Base-by-base conservation (phyloP, 2,888 invertebrate genomes). In the Tipula lateralis region DNA sequence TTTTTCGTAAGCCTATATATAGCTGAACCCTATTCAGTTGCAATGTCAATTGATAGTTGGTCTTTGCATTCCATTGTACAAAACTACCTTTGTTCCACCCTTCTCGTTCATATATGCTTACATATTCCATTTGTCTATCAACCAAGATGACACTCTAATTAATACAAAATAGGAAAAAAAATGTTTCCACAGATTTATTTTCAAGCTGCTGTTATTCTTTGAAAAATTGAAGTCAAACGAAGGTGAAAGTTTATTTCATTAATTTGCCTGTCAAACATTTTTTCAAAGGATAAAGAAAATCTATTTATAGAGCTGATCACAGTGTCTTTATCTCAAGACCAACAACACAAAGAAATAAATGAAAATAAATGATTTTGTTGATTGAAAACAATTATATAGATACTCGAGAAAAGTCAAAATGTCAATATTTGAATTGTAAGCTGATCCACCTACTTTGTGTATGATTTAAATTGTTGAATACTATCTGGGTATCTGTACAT, bases 341-440 rank as follows among this genome's bases (percentile, higher is more conserved):
- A 13, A 39, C 13, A 66, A 66, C 6, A 66, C 24, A 66, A 24
- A 66, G 24, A 9, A 66, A 9, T 24, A 66, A 66, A 66, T 66
- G 19, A 66, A 66, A 24, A 66, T 66, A 66, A 66, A 66, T 66
- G 66, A 24, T 66, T 66, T 66, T 66, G 66, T 66, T 66, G 66
- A 66, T 66, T 24, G 66, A 66, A 66, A 24, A 66, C 24, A 66
- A 66, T 66, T 66, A 24, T 24, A 19, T 6, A 66, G n/a, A 66
- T 24, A 9, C 12, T 66, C 24, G 66, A 24, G 24, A 24, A 66
- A 66, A 66, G 66, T 66, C 66, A 66, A 66, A 66, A 66, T 66
- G 66, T 66, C 66, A 66, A 66, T 66, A 66, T 66, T 24, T 66
- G 66, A 66, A 66, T 66, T 66, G 66, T 66, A 66, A 66, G 66